These are phyloP conservation scores for Daktulosphaira vitifoliae DNA, from an alignment of 1,140 invertebrate species.

Conservation along the genomic window DNA sequence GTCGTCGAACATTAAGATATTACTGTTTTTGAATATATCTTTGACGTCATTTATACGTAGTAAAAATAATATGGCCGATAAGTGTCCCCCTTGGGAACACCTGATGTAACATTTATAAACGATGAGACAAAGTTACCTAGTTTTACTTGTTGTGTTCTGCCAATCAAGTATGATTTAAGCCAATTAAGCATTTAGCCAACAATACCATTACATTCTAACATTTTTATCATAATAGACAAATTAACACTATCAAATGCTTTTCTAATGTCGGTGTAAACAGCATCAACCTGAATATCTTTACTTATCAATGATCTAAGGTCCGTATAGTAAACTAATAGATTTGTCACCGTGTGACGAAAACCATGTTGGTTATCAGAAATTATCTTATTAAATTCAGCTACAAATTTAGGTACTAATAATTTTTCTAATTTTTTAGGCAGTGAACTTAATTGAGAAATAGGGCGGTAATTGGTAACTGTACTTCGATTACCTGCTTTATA, in stretches of 20 bases:
- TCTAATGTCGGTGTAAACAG: constrained; percentile 25
- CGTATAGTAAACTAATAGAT: neutral
- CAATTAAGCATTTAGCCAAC: constrained; percentile 3
- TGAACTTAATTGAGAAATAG: neutral
- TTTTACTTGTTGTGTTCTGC: constrained; percentile 3
- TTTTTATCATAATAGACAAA: neutral
- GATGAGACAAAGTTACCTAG: neutral
- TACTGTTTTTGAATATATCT: neutral
- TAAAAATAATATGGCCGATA: constrained; percentile 4
- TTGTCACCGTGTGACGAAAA: neutral
- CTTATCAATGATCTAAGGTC: neutral
- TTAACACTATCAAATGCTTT: constrained; percentile 33
- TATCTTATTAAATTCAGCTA: neutral
- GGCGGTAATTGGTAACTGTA: constrained; percentile 8
- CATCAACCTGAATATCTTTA: constrained; percentile 12
- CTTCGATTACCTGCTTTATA: neutral
- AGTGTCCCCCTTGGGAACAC: constrained; percentile 16
- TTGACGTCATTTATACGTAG: constrained; percentile 18
- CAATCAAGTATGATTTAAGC: constrained; percentile 7
- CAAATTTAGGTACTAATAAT: neutral
- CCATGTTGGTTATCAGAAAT: constrained; percentile 14
- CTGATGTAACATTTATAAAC: neutral
- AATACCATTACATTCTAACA: neutral
- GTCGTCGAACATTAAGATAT: neutral
- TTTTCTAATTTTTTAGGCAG: constrained; percentile 14